These are phyloP conservation scores for Eulemur albifrons DNA, from an alignment of 2,797 vertebrate genomes.

Conservation along the genomic window DNA sequence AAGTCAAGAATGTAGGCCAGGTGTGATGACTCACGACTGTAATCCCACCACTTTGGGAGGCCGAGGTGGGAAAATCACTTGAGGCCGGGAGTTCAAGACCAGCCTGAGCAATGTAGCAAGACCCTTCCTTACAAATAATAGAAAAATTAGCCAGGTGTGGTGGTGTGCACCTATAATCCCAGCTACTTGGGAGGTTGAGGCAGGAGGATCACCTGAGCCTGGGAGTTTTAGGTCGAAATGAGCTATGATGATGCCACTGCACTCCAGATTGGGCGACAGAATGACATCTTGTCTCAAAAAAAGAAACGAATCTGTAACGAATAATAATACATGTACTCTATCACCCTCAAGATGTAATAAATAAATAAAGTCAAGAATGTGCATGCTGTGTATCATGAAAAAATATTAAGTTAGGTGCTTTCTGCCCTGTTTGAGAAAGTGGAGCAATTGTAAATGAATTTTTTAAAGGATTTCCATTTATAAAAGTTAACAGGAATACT, in stretches of 20 bases:
- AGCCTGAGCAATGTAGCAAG: too few relatives aligned
- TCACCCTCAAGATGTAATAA: not conserved
- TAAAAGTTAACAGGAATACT: constrained; percentile 11
- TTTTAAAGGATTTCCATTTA: constrained; percentile 12
- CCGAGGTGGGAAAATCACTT: not conserved
- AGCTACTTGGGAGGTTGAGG: not conserved
- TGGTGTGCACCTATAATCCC: not conserved
- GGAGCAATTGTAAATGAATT: not conserved
- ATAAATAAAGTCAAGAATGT: not conserved
- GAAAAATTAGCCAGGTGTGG: not conserved
- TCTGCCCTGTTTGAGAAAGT: not conserved
- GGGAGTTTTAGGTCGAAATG: not conserved
- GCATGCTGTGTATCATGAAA: not conserved
- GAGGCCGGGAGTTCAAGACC: not conserved
- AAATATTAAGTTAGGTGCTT: not conserved
- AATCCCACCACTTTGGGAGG: not conserved
- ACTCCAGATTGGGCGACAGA: not conserved
- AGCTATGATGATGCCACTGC: not conserved
- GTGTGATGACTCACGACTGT: not conserved
- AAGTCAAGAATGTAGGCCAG: not conserved
- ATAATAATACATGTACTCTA: not conserved
- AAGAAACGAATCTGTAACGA: not conserved
- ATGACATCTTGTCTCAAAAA: not conserved
- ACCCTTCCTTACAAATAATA: too few relatives aligned
- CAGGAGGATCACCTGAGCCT: not conserved